Evolutionary conservation across 2,797 vertebrate genomes (phyloP).

Genomic region (Molossus molossus): DNA sequence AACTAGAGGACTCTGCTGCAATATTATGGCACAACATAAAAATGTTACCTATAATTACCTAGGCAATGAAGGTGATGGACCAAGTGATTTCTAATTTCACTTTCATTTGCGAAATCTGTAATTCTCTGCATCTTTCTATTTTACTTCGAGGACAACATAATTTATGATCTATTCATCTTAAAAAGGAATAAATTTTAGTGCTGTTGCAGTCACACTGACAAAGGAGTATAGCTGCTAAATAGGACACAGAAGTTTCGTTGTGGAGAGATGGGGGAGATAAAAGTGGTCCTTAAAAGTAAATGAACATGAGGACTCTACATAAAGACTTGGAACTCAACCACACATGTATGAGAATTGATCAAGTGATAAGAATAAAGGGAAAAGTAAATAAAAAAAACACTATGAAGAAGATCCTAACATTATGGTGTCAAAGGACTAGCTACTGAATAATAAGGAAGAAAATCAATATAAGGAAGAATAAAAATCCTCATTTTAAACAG

Average conservation of each 20-base stretch:
- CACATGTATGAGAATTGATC: background rate
- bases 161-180: background rate
- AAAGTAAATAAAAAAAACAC: slow-evolving; percentile 24
- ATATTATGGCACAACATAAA: background rate
- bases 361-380: background rate
- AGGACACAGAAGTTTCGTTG: background rate
- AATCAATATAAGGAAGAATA: background rate
- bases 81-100: background rate
- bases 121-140: background rate
- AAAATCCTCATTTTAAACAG: background rate
- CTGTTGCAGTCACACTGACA: background rate
- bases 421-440: background rate
- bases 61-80: background rate
- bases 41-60: background rate
- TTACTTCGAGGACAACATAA: background rate
- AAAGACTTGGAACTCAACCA: slow-evolving; percentile 28
- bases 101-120: background rate
- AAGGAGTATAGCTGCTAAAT: background rate
- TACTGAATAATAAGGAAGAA: background rate
- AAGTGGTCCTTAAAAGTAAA: background rate
- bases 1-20: background rate
- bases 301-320: slow-evolving; percentile 35
- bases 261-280: background rate
- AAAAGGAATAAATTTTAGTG: slow-evolving; percentile 27
- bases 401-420: slow-evolving; percentile 7